These are phyloP conservation scores for Parasteatoda lunata DNA, from an alignment of 2,888 invertebrate genomes.

Conservation along the genomic window DNA sequence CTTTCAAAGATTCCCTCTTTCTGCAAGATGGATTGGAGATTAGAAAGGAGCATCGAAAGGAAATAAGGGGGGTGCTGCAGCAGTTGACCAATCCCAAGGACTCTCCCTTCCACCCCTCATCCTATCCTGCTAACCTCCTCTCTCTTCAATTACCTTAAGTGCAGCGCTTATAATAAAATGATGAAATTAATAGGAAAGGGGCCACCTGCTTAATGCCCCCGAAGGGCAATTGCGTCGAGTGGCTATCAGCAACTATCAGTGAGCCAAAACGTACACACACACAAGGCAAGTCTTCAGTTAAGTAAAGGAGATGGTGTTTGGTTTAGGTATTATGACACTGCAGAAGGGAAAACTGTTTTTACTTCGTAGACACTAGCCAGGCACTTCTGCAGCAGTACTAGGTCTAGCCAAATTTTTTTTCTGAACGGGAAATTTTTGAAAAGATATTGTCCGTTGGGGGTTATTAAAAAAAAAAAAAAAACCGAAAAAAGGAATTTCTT, in stretches of 20 bases:
- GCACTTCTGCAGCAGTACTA: not conserved
- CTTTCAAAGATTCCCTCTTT: slow-evolving; percentile 32
- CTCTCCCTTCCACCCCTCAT: not conserved
- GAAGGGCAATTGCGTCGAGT: slow-evolving; percentile 57
- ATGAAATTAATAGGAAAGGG: slow-evolving; percentile 67
- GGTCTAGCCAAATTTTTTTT: not conserved
- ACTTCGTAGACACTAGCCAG: not conserved
- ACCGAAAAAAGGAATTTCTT: no score
- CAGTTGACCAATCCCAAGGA: slow-evolving; percentile 57
- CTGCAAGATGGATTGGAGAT: slow-evolving; percentile 46
- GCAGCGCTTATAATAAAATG: slow-evolving; percentile 68
- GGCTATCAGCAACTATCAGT: slow-evolving; percentile 24
- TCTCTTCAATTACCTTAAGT: slow-evolving; percentile 67
- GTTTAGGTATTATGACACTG: slow-evolving; percentile 57
- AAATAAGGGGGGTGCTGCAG: slow-evolving; percentile 14
- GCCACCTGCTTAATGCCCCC: slow-evolving; percentile 68
- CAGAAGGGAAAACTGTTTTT: slow-evolving; percentile 20
- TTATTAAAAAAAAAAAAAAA: no score
- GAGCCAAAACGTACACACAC: slow-evolving; percentile 32
- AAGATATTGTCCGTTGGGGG: no score
- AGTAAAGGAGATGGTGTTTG: slow-evolving; percentile 44
- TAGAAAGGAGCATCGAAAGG: slow-evolving; percentile 7
- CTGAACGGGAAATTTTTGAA: not conserved
- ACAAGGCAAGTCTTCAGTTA: not conserved
- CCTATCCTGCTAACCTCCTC: not conserved